phyloP scores from a whole-genome alignment of 2,113 vertebrate species.

The Siniperca chuatsi region DNA sequence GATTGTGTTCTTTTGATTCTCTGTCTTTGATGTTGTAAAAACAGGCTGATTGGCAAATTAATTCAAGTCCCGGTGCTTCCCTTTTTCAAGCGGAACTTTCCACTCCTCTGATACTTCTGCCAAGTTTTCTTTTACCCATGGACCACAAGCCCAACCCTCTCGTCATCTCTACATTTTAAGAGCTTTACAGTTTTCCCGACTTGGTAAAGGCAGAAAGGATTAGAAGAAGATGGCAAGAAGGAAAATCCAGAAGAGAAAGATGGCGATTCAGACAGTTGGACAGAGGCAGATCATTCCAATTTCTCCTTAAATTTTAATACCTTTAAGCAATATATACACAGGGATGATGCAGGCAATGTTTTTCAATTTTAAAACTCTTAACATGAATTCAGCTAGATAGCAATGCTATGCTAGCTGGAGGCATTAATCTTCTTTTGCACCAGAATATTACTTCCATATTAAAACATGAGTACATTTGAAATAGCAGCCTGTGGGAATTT shows the following conservation, averaged over 20 bases:
- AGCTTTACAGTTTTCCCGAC: conserved; percentile 32
- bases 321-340: conserved; percentile 24
- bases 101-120: not conserved
- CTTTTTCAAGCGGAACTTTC: conserved; percentile 9
- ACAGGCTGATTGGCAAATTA: conserved; percentile 28
- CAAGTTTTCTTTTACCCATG: conserved; percentile 16
- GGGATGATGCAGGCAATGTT: conserved; percentile 23
- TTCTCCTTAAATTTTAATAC: conserved; percentile 27
- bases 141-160: conserved; percentile 17
- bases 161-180: conserved; percentile 24
- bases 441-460: conserved; percentile 46
- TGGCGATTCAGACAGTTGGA: conserved; percentile 34
- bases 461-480: conserved; percentile 48
- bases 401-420: conserved; percentile 36
- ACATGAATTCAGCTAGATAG: conserved; percentile 46
- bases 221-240: conserved; percentile 29
- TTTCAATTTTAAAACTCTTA: conserved; percentile 34
- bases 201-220: conserved; percentile 37
- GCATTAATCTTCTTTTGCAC: conserved; percentile 48
- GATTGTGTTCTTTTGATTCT: conserved; percentile 30
- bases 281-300: not conserved
- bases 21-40: conserved; percentile 42
- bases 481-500: conserved; percentile 40
- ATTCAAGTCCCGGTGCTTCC: conserved; percentile 24
- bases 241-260: conserved; percentile 44